Evolutionary conservation across 2,888 invertebrate genomes (phyloP), one percentile per base, ranked within the genome.

Genomic region (Diarsia brunnea): DNA sequence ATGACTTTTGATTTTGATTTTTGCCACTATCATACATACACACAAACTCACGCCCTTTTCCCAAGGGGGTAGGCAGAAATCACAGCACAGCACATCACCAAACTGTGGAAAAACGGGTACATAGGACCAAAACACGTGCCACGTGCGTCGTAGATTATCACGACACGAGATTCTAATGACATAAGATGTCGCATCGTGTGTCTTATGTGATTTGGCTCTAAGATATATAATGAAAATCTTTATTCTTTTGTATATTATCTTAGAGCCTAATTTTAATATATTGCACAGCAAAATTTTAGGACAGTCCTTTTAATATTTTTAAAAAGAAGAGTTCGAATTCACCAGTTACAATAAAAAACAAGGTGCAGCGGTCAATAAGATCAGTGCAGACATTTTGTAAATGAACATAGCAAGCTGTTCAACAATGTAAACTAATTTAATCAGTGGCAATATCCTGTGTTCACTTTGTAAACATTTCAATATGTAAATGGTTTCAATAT

Each of bases 361-460:
- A 19, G 7, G 7, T 14, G 8, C 14, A 38, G 38, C 1, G 38
- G 7, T 27, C 38, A 61, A 16, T 12, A 38, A 21, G 14, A 21
- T 27, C 58, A 58, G 27, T 14, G 24, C 16, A 27, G 16, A 27
- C 16, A 58, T 31, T 61, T n/a, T n/a, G 19, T 53, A 31, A 53
- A 69, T 16, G 49, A 49, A 60, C 21, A 43, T 43, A 21, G 19
- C 14, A n/a, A 47, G 2, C 4, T 38, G n/a, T 65, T 58, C 10
- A 63, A 49, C 21, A 43, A 77, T 14, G 49, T 49, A 19, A 58
- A 45, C 38, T 60, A 38, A 38, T 66, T 14, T 47, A 70, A 78
- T 78, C 66, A 71, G 38, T 55, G 2, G 16, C 47, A 27, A 78
- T 71, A 66, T 71, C 61, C 72, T 78, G 53, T 78, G 16, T 43